These are phyloP conservation scores for Drosophila birchii DNA, from an alignment of 2,888 invertebrate genomes.

Conservation along the genomic window DNA sequence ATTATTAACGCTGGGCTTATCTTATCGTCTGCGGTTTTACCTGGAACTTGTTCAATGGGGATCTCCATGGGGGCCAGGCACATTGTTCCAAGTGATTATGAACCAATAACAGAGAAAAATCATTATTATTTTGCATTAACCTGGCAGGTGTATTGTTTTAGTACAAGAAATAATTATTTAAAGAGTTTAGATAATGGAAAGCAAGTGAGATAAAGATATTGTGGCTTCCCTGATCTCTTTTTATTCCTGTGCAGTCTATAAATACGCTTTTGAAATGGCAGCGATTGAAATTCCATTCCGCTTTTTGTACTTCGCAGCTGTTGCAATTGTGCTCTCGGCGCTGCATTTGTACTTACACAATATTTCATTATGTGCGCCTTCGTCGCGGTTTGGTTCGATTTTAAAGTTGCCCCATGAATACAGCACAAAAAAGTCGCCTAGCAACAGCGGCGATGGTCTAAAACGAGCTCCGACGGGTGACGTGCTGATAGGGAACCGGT, in stretches of 20 bases:
- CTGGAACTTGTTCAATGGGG: slow-evolving; percentile 20
- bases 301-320: slow-evolving; percentile 33
- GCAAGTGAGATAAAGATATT: background rate
- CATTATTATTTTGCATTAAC: background rate
- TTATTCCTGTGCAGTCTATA: slow-evolving; percentile 24
- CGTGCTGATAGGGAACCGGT: slow-evolving; percentile 60
- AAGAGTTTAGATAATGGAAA: background rate
- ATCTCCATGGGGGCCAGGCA: slow-evolving; percentile 13
- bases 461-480: slow-evolving; percentile 30
- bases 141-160: too few relatives aligned
- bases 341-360: slow-evolving; percentile 45
- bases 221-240: slow-evolving; percentile 3
- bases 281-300: slow-evolving; percentile 36
- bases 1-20: slow-evolving; percentile 36
- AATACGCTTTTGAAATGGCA: slow-evolving; percentile 47
- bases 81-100: slow-evolving; percentile 8
- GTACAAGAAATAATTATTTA: background rate
- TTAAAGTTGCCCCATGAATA: slow-evolving; percentile 35
- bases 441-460: slow-evolving; percentile 31
- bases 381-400: slow-evolving; percentile 26
- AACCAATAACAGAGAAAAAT: background rate
- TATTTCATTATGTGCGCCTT: slow-evolving; percentile 18
- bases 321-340: slow-evolving; percentile 38
- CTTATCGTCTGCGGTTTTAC: slow-evolving; percentile 53
- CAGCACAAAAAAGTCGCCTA: slow-evolving; percentile 16